A percentile compares a stretch with the other conserved stretches of the same genome.
Conservation (phyloP, 2,888 invertebrate genomes). For the Furcula furcula region DNA sequence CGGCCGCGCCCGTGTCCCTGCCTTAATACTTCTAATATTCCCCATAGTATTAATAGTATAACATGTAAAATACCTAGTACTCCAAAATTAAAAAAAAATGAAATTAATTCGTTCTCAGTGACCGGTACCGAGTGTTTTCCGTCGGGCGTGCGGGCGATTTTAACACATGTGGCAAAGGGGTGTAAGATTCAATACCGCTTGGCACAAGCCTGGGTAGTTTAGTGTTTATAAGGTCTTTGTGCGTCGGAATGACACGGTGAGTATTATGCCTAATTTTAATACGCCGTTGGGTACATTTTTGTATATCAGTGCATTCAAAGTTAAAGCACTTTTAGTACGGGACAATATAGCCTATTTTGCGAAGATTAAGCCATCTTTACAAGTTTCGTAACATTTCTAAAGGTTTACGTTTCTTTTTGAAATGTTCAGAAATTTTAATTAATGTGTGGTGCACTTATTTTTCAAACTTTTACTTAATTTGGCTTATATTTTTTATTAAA, state of each 20-base stretch:
- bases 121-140: conserved; percentile 37
- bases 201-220: conserved; percentile 76
- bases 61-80: conserved; percentile 21
- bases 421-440: too few species aligned
- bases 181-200: conserved; percentile 72
- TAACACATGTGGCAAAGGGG: conserved; percentile 76
- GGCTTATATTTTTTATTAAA: too few species aligned
- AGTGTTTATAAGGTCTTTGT: conserved; percentile 51
- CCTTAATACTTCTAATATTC: conserved; percentile 36
- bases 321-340: too few species aligned
- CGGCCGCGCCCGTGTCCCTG: conserved; percentile 59
- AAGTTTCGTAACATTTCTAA: too few species aligned
- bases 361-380: too few species aligned
- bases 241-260: conserved; percentile 73
- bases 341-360: too few species aligned
- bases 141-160: conserved; percentile 42
- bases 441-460: too few species aligned
- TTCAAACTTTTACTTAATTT: too few species aligned
- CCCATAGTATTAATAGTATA: conserved; percentile 20
- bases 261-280: conserved; percentile 37
- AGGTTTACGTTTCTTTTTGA: too few species aligned
- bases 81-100: conserved; percentile 23
- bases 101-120: conserved; percentile 36
- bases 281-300: conserved; percentile 20
- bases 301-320: too few species aligned